These are phyloP conservation scores for Lasius platythorax DNA, from an alignment of 2,888 invertebrate species.

Conservation along the genomic window DNA sequence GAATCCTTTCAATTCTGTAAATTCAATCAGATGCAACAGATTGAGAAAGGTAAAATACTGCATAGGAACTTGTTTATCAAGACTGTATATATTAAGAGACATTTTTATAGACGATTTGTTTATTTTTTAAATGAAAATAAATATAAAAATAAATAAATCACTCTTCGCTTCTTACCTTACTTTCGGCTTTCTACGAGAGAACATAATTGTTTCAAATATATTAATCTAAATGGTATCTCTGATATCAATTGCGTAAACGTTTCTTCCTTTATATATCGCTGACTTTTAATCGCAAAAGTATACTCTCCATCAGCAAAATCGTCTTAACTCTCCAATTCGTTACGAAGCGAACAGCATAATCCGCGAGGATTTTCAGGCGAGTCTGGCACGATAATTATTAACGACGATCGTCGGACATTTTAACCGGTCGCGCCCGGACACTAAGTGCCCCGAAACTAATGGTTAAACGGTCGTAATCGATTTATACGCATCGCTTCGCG, in stretches of 20 bases:
- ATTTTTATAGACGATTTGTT: background rate
- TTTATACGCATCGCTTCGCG: slow-evolving; percentile 63
- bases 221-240: background rate
- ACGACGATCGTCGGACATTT: slow-evolving; percentile 59
- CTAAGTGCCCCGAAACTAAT: slow-evolving; percentile 67
- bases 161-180: background rate
- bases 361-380: slow-evolving; percentile 64
- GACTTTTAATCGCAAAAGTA: slow-evolving; percentile 27
- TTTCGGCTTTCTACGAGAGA: background rate
- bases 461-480: slow-evolving; percentile 66
- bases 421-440: slow-evolving; percentile 46
- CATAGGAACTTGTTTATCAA: background rate
- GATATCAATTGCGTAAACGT: background rate
- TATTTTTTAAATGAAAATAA: background rate
- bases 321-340: slow-evolving; percentile 66
- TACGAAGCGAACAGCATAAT: slow-evolving; percentile 62
- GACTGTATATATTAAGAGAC: background rate
- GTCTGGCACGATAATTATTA: slow-evolving; percentile 72
- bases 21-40: slow-evolving; percentile 12
- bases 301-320: slow-evolving; percentile 3
- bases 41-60: background rate
- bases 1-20: background rate
- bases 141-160: slow-evolving; percentile 3
- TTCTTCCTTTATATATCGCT: background rate
- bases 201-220: background rate